Evolutionary conservation across 2,797 vertebrate species (phyloP).

Genomic region (Ispidina lecontei): DNA sequence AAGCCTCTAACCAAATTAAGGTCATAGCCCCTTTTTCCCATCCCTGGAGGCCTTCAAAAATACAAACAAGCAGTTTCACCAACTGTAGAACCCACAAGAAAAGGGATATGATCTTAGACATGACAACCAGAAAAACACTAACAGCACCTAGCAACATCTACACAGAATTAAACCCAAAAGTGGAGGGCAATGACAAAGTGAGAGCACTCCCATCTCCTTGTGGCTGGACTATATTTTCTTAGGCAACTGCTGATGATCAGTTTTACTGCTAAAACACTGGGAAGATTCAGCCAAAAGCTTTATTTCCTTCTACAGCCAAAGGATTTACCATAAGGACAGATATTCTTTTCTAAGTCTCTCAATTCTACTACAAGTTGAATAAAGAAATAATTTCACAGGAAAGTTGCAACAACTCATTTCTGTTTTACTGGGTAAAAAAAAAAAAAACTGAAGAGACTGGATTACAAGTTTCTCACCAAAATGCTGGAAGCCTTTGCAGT

Average conservation of each 20-base stretch:
- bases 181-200: neutral
- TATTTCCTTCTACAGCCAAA: neutral
- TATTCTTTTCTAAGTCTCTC: neutral
- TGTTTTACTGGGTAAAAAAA: neutral
- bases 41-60: too few relatives aligned
- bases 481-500: neutral
- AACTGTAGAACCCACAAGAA: neutral
- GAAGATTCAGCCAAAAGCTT: neutral
- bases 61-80: neutral
- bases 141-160: neutral
- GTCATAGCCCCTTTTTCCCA: neutral
- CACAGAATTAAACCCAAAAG: neutral
- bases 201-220: neutral
- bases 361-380: neutral
- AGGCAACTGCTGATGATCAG: fast-evolving
- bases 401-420: neutral
- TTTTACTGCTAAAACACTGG: neutral
- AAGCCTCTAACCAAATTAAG: neutral
- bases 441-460: neutral
- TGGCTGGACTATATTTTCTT: neutral
- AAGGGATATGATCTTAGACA: neutral
- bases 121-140: neutral
- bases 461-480: neutral
- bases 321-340: neutral
- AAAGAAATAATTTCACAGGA: neutral